Base-by-base conservation (phyloP, 2,888 invertebrate genomes). In the Selenia dentaria region DNA sequence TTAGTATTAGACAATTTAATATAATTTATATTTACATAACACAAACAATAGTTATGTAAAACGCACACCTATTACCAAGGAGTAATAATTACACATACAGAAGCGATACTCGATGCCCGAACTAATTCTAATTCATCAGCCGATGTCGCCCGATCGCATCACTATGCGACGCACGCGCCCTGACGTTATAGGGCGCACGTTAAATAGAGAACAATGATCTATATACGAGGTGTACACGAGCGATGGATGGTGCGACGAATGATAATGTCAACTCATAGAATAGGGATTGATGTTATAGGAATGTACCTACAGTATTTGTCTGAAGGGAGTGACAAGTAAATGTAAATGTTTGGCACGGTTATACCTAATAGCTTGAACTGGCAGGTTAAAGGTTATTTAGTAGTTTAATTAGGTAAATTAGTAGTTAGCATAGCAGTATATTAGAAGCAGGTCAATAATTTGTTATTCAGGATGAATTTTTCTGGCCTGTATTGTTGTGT, bases 201-300 rank as follows among this genome's bases (percentile, higher is more conserved):
- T 81, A 80, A 82, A 80, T 83, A 78, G 79, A 74, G 79, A 79
- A 82, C 85, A 81, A 84, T 89, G 89, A 90, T 90, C 89, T 90
- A 90, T 88, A 90, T 90, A 90, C 87, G 88, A 81, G 82, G 66
- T 69, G 83, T 84, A 90, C 89, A 89, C 88, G 89, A 87, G 88
- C 83, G 75, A 34, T 31, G 58, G 51, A 52, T 67, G 75, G 63
- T 68, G 71, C 70, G 16, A 74, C 73, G 89, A 85, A 89, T 89
- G 16, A 6, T 51, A 47, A 59, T 43, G 34, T 33, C 18, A 6
- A 4, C 20, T 27, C 79, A 82, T 56, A 83, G 85, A 84, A 12
- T 70, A 71, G 5, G 28, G 6, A 29, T 9, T 4, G 11, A 3
- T 6, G 28, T 11, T 9, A 29, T 2, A 10, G 1, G 14, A 8